Conservation (phyloP, 1,140 invertebrate species). For the Penaeus indicus region DNA sequence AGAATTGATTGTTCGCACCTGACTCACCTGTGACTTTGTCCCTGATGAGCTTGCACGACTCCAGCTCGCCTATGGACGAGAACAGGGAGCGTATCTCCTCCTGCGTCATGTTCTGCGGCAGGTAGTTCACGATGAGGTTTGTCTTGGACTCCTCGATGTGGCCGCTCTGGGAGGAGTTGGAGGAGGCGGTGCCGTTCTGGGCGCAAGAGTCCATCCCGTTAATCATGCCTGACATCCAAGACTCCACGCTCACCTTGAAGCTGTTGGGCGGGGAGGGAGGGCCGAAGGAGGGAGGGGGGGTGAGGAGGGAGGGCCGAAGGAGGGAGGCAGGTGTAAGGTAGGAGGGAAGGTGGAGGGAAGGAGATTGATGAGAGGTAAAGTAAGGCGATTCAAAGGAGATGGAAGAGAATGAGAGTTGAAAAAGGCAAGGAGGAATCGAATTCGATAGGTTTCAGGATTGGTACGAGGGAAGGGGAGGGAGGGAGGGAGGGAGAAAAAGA, state of each 20-base stretch:
- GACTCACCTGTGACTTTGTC: constrained; percentile 94
- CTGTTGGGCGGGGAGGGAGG: constrained; percentile 29
- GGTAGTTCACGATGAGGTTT: constrained; percentile 99
- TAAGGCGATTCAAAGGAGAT: background rate
- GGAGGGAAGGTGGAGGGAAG: background rate
- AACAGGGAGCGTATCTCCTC: constrained; percentile 98
- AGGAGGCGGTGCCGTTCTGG: constrained; percentile 65
- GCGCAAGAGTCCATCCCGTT: constrained; percentile 66
- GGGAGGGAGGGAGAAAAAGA: too few relatives aligned
- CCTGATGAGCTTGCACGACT: constrained; percentile 98
- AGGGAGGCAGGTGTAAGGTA: background rate
- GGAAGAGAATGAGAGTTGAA: background rate
- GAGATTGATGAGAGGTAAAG: too few relatives aligned
- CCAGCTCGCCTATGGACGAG: constrained; percentile 97
- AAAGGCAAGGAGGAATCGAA: background rate
- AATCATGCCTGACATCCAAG: constrained; percentile 66
- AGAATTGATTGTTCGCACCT: constrained; percentile 1
- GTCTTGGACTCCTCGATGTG: constrained; percentile 91
- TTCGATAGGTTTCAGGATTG: too few relatives aligned
- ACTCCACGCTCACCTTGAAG: constrained; percentile 64
- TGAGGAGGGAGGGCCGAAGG: background rate
- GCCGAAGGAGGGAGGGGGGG: background rate
- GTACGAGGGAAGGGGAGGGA: too few relatives aligned
- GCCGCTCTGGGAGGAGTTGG: constrained; percentile 66
- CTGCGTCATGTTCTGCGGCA: constrained; percentile 99